Evolutionary conservation across 2,113 vertebrate species (phyloP).

Genomic region (Smithornis capensis): DNA sequence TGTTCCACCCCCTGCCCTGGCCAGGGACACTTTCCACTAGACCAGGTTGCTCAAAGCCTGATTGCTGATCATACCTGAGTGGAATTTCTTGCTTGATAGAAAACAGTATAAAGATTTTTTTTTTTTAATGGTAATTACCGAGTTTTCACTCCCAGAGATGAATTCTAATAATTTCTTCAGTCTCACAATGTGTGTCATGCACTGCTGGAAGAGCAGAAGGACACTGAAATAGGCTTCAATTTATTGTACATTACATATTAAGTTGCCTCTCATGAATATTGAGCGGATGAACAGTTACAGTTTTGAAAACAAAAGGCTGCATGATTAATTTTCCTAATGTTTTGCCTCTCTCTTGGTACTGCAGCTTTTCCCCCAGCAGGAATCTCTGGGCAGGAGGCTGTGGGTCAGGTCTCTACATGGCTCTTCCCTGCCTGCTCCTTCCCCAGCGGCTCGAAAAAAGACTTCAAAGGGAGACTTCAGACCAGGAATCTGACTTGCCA

Average conservation of each 20-base stretch:
- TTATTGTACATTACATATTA: neutral
- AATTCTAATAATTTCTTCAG: neutral
- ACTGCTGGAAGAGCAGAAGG: neutral
- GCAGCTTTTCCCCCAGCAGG: neutral
- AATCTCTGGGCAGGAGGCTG: neutral
- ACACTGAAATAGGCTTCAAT: constrained; percentile 15
- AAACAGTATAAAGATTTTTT: neutral
- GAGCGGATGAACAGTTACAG: neutral
- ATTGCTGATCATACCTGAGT: neutral
- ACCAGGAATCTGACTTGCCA: constrained; percentile 36
- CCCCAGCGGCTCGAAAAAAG: constrained; percentile 24
- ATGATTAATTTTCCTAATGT: neutral
- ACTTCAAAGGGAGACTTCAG: constrained; percentile 64
- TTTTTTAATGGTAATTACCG: neutral
- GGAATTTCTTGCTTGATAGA: neutral
- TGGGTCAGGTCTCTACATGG: constrained; percentile 7
- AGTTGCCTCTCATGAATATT: constrained; percentile 1
- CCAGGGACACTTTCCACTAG: neutral
- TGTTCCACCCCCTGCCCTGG: neutral
- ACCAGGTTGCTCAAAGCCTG: neutral
- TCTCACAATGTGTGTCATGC: neutral
- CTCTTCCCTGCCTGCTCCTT: neutral
- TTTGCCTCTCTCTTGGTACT: neutral
- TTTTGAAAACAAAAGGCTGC: constrained; percentile 1
- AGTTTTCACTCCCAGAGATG: neutral